Conservation (phyloP, 2,797 vertebrate genomes). For the Avahi laniger region DNA sequence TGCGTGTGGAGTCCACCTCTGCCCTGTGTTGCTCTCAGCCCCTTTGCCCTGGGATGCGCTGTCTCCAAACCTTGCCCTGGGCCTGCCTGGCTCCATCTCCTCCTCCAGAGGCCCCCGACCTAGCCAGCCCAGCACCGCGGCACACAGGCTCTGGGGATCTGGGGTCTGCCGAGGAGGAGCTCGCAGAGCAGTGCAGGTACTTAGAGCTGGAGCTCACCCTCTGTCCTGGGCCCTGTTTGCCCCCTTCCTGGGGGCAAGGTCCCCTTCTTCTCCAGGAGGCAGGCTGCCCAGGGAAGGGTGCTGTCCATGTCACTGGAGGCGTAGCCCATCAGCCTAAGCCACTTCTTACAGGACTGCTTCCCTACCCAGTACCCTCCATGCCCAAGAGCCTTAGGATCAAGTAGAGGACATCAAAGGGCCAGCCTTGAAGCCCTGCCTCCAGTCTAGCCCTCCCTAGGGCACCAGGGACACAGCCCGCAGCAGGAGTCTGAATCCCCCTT, state of each 20-base stretch:
- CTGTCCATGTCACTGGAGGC: not conserved
- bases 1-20: not conserved
- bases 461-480: no score
- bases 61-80: not conserved
- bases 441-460: not conserved
- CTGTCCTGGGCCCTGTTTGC: not conserved
- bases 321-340: not conserved
- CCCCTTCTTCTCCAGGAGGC: not conserved
- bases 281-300: not conserved
- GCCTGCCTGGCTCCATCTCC: not conserved
- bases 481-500: not conserved
- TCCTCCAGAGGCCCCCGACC: not conserved
- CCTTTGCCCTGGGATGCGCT: not conserved
- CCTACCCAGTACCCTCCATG: rapidly evolving
- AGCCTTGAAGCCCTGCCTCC: not conserved
- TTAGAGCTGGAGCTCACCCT: not conserved
- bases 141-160: not conserved
- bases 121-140: rapidly evolving
- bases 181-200: not conserved
- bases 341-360: not conserved
- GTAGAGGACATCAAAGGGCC: not conserved
- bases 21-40: rapidly evolving
- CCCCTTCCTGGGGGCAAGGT: not conserved
- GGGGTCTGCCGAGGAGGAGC: not conserved
- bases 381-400: not conserved